Conservation (phyloP, 2,888 invertebrate genomes). For the Agrochola lota region DNA sequence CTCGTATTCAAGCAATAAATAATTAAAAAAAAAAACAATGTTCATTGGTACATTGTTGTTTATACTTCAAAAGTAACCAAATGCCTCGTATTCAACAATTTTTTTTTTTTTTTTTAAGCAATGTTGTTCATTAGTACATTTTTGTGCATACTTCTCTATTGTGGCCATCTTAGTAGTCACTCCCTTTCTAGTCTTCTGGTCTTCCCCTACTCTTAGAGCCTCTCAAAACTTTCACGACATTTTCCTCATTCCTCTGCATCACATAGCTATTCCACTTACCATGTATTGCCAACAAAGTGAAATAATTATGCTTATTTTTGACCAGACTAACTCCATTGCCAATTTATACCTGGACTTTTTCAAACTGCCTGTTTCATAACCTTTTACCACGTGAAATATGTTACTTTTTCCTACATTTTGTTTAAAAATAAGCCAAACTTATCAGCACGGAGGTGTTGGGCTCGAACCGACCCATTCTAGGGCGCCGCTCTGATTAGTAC, state of each 20-base stretch:
- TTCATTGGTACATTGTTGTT: too few species aligned
- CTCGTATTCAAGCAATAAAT: too few species aligned
- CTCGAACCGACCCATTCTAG: conserved; percentile 22
- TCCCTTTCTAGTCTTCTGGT: neutral
- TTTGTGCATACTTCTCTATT: neutral
- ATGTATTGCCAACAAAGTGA: neutral
- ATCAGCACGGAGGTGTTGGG: conserved; percentile 29
- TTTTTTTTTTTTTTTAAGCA: too few species aligned
- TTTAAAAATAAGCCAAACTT: conserved; percentile 37
- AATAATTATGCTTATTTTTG: neutral
- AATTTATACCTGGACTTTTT: neutral
- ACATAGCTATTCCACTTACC: neutral
- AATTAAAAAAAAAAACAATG: too few species aligned
- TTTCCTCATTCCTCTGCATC: neutral
- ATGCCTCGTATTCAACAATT: too few species aligned
- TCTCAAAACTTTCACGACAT: neutral
- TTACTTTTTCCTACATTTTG: conserved; percentile 6
- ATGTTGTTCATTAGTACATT: too few species aligned
- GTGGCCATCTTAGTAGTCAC: neutral
- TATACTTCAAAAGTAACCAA: too few species aligned
- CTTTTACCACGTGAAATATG: conserved; percentile 5
- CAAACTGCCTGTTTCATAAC: conserved; percentile 6
- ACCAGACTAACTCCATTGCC: neutral
- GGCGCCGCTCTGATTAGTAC: conserved; percentile 49
- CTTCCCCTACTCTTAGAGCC: neutral